Conservation (phyloP, 2,888 invertebrate genomes). For the Melinopterus prodromus region DNA sequence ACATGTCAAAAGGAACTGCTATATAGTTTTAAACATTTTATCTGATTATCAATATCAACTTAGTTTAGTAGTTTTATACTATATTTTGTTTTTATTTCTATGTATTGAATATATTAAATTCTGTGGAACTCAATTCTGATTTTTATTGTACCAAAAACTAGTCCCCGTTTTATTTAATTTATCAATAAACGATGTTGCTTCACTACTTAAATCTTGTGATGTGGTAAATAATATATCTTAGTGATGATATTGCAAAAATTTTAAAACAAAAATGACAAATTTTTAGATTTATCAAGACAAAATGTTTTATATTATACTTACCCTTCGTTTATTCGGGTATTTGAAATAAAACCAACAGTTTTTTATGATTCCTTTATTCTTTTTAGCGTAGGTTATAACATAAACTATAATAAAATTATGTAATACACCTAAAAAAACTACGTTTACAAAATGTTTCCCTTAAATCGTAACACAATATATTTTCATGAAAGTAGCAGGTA, state of each 20-base stretch:
- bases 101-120: not conserved
- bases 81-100: not conserved
- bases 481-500: constrained; percentile 6
- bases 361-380: constrained; percentile 33
- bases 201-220: no score
- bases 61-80: constrained; percentile 9
- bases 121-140: not conserved
- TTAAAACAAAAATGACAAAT: no score
- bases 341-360: not conserved
- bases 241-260: no score
- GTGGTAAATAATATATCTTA: no score
- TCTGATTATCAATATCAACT: not conserved
- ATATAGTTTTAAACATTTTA: not conserved
- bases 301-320: not conserved
- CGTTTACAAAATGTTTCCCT: constrained; percentile 6
- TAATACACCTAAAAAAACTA: constrained; percentile 23
- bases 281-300: no score
- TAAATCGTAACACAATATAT: constrained; percentile 28
- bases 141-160: no score
- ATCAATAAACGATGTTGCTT: no score
- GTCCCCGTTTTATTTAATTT: no score
- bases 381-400: constrained; percentile 33
- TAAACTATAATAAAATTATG: constrained; percentile 30
- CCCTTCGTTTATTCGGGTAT: not conserved
- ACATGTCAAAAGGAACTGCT: no score